Percentiles rank a stretch among this genome's conserved stretches.
These are phyloP conservation scores for Cnemophilus loriae DNA, from an alignment of 2,113 vertebrate species.

Conservation along the genomic window DNA sequence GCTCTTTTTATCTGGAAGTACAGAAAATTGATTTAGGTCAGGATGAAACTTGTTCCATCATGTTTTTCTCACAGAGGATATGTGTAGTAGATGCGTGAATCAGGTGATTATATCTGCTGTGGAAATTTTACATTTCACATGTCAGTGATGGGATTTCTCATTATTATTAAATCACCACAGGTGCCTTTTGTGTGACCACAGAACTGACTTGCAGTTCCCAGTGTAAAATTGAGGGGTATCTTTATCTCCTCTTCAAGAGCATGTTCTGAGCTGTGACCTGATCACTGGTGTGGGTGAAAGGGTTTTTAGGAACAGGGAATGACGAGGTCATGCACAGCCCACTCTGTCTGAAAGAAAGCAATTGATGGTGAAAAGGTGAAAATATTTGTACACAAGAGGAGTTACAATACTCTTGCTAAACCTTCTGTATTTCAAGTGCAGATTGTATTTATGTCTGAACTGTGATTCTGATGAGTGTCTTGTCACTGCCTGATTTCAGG, in stretches of 20 bases:
- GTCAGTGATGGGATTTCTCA: background rate
- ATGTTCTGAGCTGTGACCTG: background rate
- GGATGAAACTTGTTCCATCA: background rate
- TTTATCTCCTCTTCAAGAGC: background rate
- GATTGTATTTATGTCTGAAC: background rate
- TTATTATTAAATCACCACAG: background rate
- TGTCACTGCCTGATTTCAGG: background rate
- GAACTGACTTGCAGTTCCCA: background rate
- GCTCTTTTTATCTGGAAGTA: background rate
- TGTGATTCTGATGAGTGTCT: background rate
- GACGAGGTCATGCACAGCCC: background rate
- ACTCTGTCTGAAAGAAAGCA: background rate
- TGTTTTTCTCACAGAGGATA: background rate
- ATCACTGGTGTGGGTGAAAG: background rate
- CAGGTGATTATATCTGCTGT: background rate
- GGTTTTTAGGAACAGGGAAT: background rate
- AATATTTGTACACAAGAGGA: background rate
- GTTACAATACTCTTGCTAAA: background rate
- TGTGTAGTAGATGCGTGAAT: background rate
- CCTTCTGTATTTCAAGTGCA: background rate
- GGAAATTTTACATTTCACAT: background rate
- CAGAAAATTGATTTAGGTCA: background rate
- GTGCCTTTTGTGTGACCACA: background rate
- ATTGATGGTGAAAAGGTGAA: background rate
- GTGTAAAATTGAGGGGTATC: fast-evolving